Conservation (phyloP, 64 coral and sea anemone genomes). For the Actinia tenebrosa region DNA sequence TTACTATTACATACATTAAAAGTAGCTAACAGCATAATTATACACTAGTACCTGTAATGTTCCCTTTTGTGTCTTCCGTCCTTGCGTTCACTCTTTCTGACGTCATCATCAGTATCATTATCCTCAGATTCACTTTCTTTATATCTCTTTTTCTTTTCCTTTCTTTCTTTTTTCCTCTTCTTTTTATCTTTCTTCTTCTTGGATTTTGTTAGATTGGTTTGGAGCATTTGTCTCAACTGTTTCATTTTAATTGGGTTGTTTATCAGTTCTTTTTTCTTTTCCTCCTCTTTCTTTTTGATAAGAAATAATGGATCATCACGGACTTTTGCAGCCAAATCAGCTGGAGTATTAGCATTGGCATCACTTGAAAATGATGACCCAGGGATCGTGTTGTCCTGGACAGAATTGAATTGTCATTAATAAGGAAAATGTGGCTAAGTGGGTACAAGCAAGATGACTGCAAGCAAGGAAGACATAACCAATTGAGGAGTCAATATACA, state of each 20-base stretch:
- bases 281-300: constrained; percentile 97
- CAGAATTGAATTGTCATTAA: background rate
- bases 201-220: constrained; percentile 76
- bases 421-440: too few relatives aligned
- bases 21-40: background rate
- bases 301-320: constrained; percentile 91
- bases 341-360: constrained; percentile 45
- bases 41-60: background rate
- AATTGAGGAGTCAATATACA: too few relatives aligned
- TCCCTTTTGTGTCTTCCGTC: background rate
- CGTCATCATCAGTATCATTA: constrained; percentile 52
- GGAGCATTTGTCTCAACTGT: constrained; percentile 79
- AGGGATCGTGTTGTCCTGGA: constrained; percentile 52
- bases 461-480: too few relatives aligned
- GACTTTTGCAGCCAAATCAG: constrained; percentile 91
- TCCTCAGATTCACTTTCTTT: constrained; percentile 23
- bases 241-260: constrained; percentile 99
- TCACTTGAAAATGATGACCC: constrained; percentile 57
- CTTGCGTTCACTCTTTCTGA: background rate
- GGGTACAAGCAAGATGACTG: too few relatives aligned
- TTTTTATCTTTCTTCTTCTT: constrained; percentile 86
- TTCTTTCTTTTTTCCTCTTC: constrained; percentile 73
- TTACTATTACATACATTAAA: too few relatives aligned
- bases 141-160: constrained; percentile 47
- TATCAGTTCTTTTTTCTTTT: constrained; percentile 87